Percentiles rank a stretch among this genome's conserved stretches.
These are phyloP conservation scores for crab-eating macaque (Macaca fascicularis) DNA, from an alignment of 2,113 vertebrate species.

Conservation along the genomic window DNA sequence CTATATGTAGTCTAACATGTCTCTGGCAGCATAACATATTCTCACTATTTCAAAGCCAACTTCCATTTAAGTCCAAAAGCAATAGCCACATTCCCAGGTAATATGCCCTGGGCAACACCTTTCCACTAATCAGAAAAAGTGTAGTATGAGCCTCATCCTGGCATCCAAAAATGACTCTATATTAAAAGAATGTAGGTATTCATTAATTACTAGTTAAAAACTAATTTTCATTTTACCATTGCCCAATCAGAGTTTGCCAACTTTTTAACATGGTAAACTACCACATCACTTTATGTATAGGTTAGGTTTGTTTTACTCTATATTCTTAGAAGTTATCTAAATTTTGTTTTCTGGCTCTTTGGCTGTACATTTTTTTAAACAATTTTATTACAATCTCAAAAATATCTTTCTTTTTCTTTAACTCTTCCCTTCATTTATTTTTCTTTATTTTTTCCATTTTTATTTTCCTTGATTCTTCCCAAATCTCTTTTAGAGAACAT, in stretches of 20 bases:
- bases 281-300: not conserved
- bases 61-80: not conserved
- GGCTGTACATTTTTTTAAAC: not conserved
- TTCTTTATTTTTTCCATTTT: not conserved
- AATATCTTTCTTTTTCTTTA: not conserved
- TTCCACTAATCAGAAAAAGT: not conserved
- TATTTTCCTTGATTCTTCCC: not conserved
- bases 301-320: not conserved
- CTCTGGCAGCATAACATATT: not conserved
- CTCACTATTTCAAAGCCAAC: not conserved
- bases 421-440: not conserved
- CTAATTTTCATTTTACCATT: not conserved
- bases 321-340: not conserved
- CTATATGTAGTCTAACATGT: not conserved
- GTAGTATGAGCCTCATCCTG: not conserved
- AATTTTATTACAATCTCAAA: constrained; percentile 1
- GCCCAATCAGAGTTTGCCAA: not conserved
- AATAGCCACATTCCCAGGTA: not conserved
- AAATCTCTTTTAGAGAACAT: not conserved
- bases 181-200: not conserved
- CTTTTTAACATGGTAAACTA: not conserved
- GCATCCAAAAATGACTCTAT: not conserved
- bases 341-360: not conserved
- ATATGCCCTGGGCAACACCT: not conserved
- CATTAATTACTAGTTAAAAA: not conserved